Base-by-base conservation (phyloP, 2,888 invertebrate genomes). In the Conchocele bisecta region DNA sequence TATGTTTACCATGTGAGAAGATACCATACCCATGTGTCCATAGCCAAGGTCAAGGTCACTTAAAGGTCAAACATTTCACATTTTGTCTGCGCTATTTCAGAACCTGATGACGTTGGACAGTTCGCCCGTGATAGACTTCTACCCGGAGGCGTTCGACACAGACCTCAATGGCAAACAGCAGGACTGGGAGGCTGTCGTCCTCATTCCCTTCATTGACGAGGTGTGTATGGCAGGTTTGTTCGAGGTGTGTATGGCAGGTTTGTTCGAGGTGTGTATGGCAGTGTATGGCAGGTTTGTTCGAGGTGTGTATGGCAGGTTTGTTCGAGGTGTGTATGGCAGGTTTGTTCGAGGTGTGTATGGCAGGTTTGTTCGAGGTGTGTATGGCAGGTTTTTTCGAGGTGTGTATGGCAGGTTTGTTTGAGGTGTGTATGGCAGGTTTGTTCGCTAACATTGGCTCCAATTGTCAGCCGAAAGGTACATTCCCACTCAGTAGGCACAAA, bases 81-180 rank as follows among this genome's bases (percentile, higher is more conserved):
- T n/a, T n/a, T n/a, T n/a, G n/a, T n/a, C n/a, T n/a, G n/a, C n/a
- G n/a, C n/a, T n/a, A 29, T 76, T 79, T 15, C 82, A 90, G 44
- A 92, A 93, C 75, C 93, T 99, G 60, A 99, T 99, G 99, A 95
- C 94, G 54, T 95, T 96, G 89, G 91, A 96, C 94, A 94, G 94
- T 79, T 99, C 99, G 0, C 92, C 96, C 0, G 98, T 99, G 59
- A 97, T 98, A 84, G 99, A 99, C 92, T 99, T 99, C 92, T 99
- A 99, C 92, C 99, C 99, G 0, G 95, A 94, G 88, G 97, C 99
- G 90, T 99, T 99, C 92, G 93, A 95, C 85, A 97, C 98, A 65
- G 98, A 99, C 92, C 93, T 99, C 76, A 99, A 99, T 92, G 99
- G 99, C 42, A 99, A 99, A 92, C 98, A 98, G 92, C 99, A 97